Percentiles rank a stretch among this genome's conserved stretches.
phyloP scores from a whole-genome alignment of 2,888 invertebrate species.

The Caenorhabditis uteleia region DNA sequence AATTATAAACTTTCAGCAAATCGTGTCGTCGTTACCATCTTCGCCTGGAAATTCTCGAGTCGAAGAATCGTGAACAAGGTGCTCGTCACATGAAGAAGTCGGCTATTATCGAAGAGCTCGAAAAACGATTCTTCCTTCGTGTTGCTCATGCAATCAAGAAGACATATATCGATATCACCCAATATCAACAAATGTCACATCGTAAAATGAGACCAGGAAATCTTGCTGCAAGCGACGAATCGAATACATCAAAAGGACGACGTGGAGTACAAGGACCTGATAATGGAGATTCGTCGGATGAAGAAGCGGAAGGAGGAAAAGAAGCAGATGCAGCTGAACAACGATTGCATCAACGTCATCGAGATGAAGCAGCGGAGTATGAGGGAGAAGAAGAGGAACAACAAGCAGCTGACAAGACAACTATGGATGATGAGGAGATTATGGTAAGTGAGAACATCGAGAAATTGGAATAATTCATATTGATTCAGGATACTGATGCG shows the following conservation, averaged over 20 bases:
- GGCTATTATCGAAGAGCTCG: conserved; percentile 72
- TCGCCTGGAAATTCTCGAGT: conserved; percentile 74
- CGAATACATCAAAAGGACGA: not conserved
- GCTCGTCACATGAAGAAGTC: conserved; percentile 76
- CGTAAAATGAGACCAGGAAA: conserved; percentile 42
- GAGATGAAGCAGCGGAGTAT: conserved; percentile 65
- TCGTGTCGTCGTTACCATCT: conserved; percentile 56
- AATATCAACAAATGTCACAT: conserved; percentile 48
- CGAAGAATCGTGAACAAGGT: conserved; percentile 79
- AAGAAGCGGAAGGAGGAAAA: conserved; percentile 62
- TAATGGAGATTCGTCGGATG: conserved; percentile 59
- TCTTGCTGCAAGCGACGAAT: conserved; percentile 11
- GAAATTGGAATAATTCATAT: too few relatives aligned
- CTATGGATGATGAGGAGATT: conserved; percentile 68
- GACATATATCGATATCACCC: conserved; percentile 40
- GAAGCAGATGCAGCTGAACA: conserved; percentile 65
- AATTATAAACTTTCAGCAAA: conserved; percentile 28
- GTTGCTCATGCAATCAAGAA: conserved; percentile 43
- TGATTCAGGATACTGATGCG: conserved; percentile 72
- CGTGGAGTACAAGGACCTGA: conserved; percentile 34
- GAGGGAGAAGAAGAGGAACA: conserved; percentile 67
- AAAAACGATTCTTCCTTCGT: conserved; percentile 71
- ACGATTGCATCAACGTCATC: conserved; percentile 60
- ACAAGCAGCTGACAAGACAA: conserved; percentile 72
- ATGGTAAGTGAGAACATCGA: conserved; percentile 71